Percentiles rank a stretch among this genome's conserved stretches.
phyloP scores from a whole-genome alignment of 2,113 vertebrate species.

The Colius striatus region DNA sequence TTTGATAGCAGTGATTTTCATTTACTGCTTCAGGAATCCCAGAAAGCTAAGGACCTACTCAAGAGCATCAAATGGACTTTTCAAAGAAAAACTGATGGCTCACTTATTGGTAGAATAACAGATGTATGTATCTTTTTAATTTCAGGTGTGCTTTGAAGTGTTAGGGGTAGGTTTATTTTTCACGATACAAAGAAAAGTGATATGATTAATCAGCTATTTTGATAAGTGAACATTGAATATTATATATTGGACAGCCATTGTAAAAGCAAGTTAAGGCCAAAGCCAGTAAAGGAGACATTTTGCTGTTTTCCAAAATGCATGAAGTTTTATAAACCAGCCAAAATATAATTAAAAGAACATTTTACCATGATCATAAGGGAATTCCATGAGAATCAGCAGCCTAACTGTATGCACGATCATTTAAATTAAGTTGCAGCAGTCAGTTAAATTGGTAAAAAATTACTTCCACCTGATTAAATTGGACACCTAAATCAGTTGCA shows the following conservation, averaged over 20 bases:
- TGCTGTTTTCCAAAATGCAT: neutral
- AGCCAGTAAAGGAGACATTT: neutral
- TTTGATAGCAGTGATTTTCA: constrained; percentile 74
- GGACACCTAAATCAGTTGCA: neutral
- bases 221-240: neutral
- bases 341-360: neutral
- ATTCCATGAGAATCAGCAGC: neutral
- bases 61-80: constrained; percentile 56
- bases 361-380: neutral
- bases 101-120: constrained; percentile 8
- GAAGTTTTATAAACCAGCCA: neutral
- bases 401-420: neutral
- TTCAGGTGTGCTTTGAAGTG: neutral
- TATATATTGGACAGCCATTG: neutral
- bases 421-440: neutral
- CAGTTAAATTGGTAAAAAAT: neutral
- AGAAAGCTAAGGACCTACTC: constrained; percentile 74
- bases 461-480: neutral
- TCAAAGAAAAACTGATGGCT: constrained; percentile 39
- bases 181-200: neutral
- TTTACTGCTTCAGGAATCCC: constrained; percentile 73
- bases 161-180: neutral
- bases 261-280: neutral
- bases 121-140: constrained; percentile 63
- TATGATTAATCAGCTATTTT: neutral